A percentile compares a stretch with the other conserved stretches of the same genome.
Evolutionary conservation across 1,140 invertebrate genomes (phyloP).

Genomic region (Stegodyphus dumicola): DNA sequence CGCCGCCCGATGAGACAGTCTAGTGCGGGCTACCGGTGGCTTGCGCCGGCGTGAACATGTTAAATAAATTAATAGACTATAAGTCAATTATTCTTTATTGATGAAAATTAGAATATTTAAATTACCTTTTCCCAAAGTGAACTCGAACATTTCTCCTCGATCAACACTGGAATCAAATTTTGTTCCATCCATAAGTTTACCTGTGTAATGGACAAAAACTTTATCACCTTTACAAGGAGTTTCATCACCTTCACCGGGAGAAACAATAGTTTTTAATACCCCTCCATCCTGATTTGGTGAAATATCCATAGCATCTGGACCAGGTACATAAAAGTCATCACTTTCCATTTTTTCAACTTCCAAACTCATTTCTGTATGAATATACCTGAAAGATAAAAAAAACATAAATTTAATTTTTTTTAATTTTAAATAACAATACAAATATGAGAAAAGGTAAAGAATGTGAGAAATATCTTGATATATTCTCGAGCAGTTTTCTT

Average conservation of each 20-base stretch:
- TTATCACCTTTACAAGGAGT: constrained; percentile 74
- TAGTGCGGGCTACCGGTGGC: no score
- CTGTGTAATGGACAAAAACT: constrained; percentile 93
- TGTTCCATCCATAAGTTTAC: constrained; percentile 84
- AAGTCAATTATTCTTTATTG: no score
- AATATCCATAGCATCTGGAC: constrained; percentile 71
- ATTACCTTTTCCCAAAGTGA: constrained; percentile 81
- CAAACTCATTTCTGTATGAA: constrained; percentile 5
- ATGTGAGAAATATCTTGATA: no score
- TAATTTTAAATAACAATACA: no score
- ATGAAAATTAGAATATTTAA: no score
- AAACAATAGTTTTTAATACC: constrained; percentile 87
- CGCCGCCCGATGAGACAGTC: no score
- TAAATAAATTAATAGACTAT: no score
- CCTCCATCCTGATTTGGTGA: constrained; percentile 80
- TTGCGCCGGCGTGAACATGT: no score
- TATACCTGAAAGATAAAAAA: background rate
- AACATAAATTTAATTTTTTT: no score
- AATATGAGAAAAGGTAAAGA: no score
- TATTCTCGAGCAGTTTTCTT: no score
- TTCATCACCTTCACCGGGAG: constrained; percentile 77
- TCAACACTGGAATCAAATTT: constrained; percentile 94
- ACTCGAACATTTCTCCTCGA: constrained; percentile 85
- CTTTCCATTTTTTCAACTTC: constrained; percentile 29
- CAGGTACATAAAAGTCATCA: constrained; percentile 22